Base-by-base conservation (phyloP, 2,888 invertebrate genomes). In the Venustoraphidia nigricollis region DNA sequence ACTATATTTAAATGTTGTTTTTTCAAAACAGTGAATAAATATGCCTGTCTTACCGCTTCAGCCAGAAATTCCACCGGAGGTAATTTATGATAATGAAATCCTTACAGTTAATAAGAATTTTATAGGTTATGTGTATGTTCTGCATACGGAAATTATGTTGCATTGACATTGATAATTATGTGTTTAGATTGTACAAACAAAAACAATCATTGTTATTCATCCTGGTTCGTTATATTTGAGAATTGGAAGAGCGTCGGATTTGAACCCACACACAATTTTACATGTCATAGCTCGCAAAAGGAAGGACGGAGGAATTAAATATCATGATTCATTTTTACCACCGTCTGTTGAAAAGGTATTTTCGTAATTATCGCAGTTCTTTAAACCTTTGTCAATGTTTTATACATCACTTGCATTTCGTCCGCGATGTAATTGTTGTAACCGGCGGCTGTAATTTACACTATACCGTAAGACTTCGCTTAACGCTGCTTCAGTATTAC, bases 201-300 rank as follows among this genome's bases (percentile, higher is more conserved):
- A 86, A 58, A 81, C 83, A 51, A 85, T 90, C 40, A 83, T 96
- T 50, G 83, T 95, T n/a, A 91, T 95, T 48, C 94, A 95, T 62
- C 94, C 95, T 14, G 95, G 95, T 8, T 95, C 94, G 0, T 75
- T 86, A 44, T 83, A 90, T 64, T 74, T 95, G 27, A 73, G 93
- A 52, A 86, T 95, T 61, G 95, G 95, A 1, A 70, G 90, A 57
- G 93, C 94, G 2, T 90, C 92, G 0, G 95, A 95, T 65, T 70
- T 90, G 3, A 78, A 86, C 61, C 95, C 95, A 9, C 75, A 84
- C 48, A 84, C 83, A 37, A 74, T 93, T 50, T 72, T 93, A 1
- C 93, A 95, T 67, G 90, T 87, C 43, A 78, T 92, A 49, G 91
- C 90, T 0, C 75, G 90, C 51, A 77, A 76, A 62, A 68, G 78